These are phyloP conservation scores for Phlogophora meticulosa DNA, from an alignment of 2,888 invertebrate genomes.

Conservation along the genomic window DNA sequence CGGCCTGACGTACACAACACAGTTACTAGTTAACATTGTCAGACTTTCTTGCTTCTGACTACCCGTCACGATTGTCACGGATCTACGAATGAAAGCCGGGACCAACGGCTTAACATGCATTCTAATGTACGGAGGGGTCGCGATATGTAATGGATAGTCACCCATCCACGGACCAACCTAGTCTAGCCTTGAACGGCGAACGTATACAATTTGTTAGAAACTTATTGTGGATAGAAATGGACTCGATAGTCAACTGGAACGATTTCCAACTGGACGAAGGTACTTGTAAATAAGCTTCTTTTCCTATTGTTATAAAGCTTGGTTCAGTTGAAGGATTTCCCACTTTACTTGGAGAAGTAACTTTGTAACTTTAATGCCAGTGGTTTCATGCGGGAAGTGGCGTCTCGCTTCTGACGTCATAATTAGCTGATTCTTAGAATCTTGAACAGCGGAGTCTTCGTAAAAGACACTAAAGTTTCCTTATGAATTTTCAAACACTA, in stretches of 20 bases:
- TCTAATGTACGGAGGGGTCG: background rate
- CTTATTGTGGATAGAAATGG: no score
- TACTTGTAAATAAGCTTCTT: background rate
- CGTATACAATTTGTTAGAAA: no score
- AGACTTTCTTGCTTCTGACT: no score
- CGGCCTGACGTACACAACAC: no score
- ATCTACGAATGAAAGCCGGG: no score
- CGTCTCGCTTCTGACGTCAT: background rate
- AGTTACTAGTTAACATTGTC: no score
- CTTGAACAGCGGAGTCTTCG: background rate
- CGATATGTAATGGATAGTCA: no score
- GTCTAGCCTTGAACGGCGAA: no score
- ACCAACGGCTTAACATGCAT: background rate
- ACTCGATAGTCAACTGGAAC: no score
- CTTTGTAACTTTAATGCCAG: background rate
- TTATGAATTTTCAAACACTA: background rate
- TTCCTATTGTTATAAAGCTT: background rate
- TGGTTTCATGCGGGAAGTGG: background rate
- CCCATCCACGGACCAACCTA: no score
- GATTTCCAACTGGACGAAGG: no score
- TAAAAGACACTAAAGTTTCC: background rate
- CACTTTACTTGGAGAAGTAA: background rate
- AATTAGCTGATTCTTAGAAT: conserved; percentile 4
- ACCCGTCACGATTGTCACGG: no score
- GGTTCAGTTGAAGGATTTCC: background rate